Conservation (phyloP, 2,797 vertebrate species). For the Benthosema pterotum region DNA sequence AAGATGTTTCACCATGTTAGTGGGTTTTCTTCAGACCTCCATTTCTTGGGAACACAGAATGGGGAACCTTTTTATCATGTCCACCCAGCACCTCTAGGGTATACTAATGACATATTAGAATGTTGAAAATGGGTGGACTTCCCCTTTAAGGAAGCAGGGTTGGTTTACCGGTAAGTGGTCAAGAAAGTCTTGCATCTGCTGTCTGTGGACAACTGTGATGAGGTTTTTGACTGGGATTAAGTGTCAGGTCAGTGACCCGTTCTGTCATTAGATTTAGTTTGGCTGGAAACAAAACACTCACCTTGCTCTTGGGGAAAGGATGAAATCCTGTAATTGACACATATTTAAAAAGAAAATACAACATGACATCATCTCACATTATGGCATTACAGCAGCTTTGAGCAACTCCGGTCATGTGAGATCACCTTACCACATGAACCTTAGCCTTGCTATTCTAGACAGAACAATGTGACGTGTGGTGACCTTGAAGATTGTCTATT, state of each 20-base stretch:
- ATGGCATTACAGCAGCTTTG: constrained; percentile 53
- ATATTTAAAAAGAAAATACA: constrained; percentile 33
- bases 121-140: no score
- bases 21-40: no score
- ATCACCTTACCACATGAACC: constrained; percentile 13
- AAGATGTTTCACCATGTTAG: no score
- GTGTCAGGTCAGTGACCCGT: neutral
- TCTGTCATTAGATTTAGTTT: neutral
- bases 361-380: constrained; percentile 37
- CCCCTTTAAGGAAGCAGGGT: no score
- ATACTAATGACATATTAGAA: no score
- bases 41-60: no score
- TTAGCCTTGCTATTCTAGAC: no score
- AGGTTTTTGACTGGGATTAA: constrained; percentile 15
- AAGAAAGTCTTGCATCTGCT: neutral
- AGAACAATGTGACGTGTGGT: no score
- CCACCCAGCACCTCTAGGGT: no score
- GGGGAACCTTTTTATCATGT: no score
- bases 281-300: neutral
- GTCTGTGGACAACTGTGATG: constrained; percentile 7
- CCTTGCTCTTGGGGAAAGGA: constrained; percentile 5
- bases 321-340: neutral
- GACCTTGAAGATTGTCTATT: no score
- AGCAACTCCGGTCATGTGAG: constrained; percentile 15
- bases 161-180: neutral